These are phyloP conservation scores for Enteromius argenteus DNA, from an alignment of 2,797 vertebrate genomes.

Conservation along the genomic window DNA sequence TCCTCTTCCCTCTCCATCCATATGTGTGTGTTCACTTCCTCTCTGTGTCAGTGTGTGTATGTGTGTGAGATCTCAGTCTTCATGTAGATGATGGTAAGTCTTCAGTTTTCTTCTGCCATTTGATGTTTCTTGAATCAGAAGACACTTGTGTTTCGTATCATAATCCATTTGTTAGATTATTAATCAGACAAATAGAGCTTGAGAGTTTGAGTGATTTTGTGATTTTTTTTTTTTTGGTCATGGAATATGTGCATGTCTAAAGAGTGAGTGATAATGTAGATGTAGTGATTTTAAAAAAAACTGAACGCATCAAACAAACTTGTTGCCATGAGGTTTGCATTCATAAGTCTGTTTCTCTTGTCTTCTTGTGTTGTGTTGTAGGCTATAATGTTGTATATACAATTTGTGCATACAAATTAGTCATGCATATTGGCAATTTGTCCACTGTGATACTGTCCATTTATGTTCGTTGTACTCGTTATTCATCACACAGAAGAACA, in stretches of 20 bases:
- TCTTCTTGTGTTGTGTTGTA: neutral
- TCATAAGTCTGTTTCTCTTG: neutral
- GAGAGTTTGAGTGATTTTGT: constrained; percentile 30
- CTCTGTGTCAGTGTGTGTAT: constrained; percentile 65
- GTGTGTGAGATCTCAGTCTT: constrained; percentile 73
- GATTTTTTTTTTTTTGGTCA: constrained; percentile 10
- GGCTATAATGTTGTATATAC: neutral
- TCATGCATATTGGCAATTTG: neutral
- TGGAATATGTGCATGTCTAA: constrained; percentile 3
- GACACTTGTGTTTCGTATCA: neutral
- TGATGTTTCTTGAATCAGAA: constrained; percentile 10
- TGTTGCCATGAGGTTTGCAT: neutral
- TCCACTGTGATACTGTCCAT: neutral
- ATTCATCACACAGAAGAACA: neutral
- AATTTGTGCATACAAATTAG: neutral
- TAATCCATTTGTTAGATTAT: constrained; percentile 1
- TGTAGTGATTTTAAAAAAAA: neutral
- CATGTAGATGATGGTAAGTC: constrained; percentile 83
- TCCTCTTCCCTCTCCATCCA: constrained; percentile 56
- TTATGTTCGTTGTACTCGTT: neutral
- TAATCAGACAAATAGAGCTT: constrained; percentile 38
- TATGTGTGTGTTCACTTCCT: constrained; percentile 51
- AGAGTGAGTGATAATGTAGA: neutral
- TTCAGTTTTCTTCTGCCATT: constrained; percentile 67
- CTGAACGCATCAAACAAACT: neutral